Evolutionary conservation across 2,797 vertebrate genomes (phyloP).

Genomic region (Takifugu ocellatus): DNA sequence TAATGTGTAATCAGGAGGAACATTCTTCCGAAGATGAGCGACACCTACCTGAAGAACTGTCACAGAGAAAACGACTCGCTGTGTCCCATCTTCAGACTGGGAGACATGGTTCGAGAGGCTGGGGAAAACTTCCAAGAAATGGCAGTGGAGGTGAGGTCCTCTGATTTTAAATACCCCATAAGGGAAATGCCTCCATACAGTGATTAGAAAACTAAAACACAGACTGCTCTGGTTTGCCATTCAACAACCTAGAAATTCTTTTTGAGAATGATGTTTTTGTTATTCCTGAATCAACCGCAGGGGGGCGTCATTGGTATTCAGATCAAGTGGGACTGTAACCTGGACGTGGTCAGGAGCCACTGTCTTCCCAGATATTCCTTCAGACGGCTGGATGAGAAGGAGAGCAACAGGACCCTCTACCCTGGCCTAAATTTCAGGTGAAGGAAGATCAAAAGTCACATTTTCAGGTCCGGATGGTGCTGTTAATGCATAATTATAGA

Average conservation of each 20-base stretch:
- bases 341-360: conserved; percentile 70
- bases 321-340: conserved; percentile 87
- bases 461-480: not conserved
- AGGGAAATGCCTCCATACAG: too few species aligned
- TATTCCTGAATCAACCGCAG: conserved; percentile 55
- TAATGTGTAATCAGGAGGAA: conserved; percentile 70
- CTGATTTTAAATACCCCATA: not conserved
- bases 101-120: conserved; percentile 78
- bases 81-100: conserved; percentile 86
- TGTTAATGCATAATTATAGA: too few species aligned
- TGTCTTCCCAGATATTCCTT: conserved; percentile 83
- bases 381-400: conserved; percentile 81
- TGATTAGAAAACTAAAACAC: too few species aligned
- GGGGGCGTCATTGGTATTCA: conserved; percentile 86
- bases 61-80: conserved; percentile 55
- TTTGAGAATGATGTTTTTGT: not conserved
- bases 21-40: conserved; percentile 78
- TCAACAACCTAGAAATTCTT: not conserved
- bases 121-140: conserved; percentile 81
- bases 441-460: conserved; percentile 21
- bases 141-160: conserved; percentile 78
- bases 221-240: too few species aligned
- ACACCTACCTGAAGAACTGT: conserved; percentile 71
- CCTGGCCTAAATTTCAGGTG: conserved; percentile 87
- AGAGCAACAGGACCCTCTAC: conserved; percentile 73